These are phyloP conservation scores for Synergus gifuensis DNA, from an alignment of 2,888 invertebrate genomes.

Conservation along the genomic window DNA sequence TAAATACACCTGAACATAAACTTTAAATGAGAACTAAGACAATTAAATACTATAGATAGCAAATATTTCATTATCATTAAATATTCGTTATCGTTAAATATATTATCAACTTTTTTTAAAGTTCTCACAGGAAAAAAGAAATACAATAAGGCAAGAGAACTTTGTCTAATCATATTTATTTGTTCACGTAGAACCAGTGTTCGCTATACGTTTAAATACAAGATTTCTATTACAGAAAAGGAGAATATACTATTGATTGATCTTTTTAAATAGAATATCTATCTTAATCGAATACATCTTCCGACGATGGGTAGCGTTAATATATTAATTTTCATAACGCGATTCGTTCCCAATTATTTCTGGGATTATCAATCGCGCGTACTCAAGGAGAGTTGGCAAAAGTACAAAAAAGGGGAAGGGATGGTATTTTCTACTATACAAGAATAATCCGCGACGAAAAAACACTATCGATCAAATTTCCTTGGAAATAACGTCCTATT, in stretches of 20 bases:
- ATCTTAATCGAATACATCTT: slow-evolving; percentile 68
- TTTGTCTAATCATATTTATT: slow-evolving; percentile 75
- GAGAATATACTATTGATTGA: slow-evolving; percentile 71
- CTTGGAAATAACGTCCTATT: slow-evolving; percentile 65
- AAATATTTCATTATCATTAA: neutral
- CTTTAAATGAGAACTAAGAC: neutral
- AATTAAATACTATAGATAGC: neutral
- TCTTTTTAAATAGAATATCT: slow-evolving; percentile 70
- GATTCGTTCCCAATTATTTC: slow-evolving; percentile 52
- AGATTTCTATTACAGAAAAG: slow-evolving; percentile 74
- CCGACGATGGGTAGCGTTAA: slow-evolving; percentile 65
- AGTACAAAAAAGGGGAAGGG: slow-evolving; percentile 49
- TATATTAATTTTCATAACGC: slow-evolving; percentile 72
- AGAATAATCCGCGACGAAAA: slow-evolving; percentile 67
- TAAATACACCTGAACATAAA: neutral
- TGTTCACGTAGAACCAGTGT: slow-evolving; percentile 73
- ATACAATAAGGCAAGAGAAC: slow-evolving; percentile 34
- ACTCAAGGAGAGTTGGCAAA: slow-evolving; percentile 54
- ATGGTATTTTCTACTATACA: slow-evolving; percentile 69
- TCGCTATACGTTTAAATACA: slow-evolving; percentile 76
- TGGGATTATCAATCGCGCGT: slow-evolving; percentile 51
- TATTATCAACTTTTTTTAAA: neutral
- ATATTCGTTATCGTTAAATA: too few relatives aligned
- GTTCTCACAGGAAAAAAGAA: neutral
- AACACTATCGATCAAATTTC: slow-evolving; percentile 60